Conservation (phyloP, 2,888 invertebrate species). For the Eristalis intricaria region DNA sequence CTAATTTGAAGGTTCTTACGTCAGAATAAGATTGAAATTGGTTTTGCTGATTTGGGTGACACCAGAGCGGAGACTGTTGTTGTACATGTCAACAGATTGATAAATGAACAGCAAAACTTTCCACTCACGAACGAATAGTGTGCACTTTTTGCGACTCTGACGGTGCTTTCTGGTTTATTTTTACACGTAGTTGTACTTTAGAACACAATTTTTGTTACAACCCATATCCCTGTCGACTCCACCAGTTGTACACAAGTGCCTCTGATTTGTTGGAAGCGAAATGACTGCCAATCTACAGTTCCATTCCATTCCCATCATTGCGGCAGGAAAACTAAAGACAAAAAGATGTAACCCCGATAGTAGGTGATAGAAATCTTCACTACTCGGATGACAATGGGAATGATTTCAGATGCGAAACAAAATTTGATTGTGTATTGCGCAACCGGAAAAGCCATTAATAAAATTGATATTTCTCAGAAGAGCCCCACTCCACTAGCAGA, state of each 20-base stretch:
- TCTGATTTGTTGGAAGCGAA: no score
- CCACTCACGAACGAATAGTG: no score
- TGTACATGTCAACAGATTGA: no score
- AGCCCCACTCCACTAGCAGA: not conserved
- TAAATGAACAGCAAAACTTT: no score
- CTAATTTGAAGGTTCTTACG: not conserved
- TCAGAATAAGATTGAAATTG: not conserved
- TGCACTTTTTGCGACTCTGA: no score
- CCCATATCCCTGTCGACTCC: no score
- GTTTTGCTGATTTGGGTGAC: no score
- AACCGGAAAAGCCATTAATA: constrained; percentile 3
- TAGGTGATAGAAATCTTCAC: not conserved
- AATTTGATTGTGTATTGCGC: constrained; percentile 10
- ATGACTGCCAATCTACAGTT: not conserved
- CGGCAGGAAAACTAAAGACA: not conserved
- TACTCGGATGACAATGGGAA: not conserved
- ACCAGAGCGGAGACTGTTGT: no score
- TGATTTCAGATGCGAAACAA: not conserved
- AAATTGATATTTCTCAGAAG: constrained; percentile 16
- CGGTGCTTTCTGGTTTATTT: no score
- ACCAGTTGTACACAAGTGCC: no score
- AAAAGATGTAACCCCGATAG: not conserved
- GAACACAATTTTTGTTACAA: no score
- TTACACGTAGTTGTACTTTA: no score
- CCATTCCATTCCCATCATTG: not conserved